Percentiles rank a stretch among this genome's conserved stretches.
phyloP scores from a whole-genome alignment of 1,140 invertebrate genomes.

The Saccostrea echinata region DNA sequence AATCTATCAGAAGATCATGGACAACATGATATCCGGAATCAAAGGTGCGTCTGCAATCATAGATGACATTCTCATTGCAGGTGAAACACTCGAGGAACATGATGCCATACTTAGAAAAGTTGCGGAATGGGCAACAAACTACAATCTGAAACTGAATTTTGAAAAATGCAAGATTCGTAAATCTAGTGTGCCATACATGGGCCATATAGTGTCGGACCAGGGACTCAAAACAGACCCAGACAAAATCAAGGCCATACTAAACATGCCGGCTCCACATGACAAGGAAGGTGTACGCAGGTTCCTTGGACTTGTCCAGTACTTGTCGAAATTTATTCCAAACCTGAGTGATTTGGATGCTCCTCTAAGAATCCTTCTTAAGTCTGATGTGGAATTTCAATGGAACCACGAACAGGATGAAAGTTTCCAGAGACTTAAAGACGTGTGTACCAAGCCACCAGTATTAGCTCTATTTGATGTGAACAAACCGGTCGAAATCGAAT shows the following conservation, averaged over 20 bases:
- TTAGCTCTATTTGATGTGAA: too few relatives aligned
- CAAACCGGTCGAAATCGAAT: not conserved
- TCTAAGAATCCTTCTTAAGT: conserved; percentile 54
- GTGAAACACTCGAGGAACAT: conserved; percentile 53
- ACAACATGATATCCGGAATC: conserved; percentile 48
- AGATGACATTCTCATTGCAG: conserved; percentile 73
- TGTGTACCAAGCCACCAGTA: too few relatives aligned
- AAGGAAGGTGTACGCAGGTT: conserved; percentile 50
- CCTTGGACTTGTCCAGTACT: conserved; percentile 61
- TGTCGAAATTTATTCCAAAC: conserved; percentile 63
- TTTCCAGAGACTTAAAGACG: conserved; percentile 47
- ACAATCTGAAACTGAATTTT: conserved; percentile 62
- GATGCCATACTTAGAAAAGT: conserved; percentile 67
- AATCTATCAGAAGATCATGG: conserved; percentile 73
- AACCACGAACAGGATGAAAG: conserved; percentile 49
- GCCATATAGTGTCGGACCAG: conserved; percentile 73
- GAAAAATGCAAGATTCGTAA: conserved; percentile 56
- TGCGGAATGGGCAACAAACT: conserved; percentile 73
- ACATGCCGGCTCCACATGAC: conserved; percentile 53
- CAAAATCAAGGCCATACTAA: conserved; percentile 73
- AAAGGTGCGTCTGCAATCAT: conserved; percentile 65
- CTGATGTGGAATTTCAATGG: conserved; percentile 52
- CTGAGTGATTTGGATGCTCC: conserved; percentile 55
- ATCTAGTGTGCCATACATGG: conserved; percentile 58
- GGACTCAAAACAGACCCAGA: conserved; percentile 76